These are phyloP conservation scores for Merops nubicus DNA, from an alignment of 2,113 vertebrate species.

Conservation along the genomic window DNA sequence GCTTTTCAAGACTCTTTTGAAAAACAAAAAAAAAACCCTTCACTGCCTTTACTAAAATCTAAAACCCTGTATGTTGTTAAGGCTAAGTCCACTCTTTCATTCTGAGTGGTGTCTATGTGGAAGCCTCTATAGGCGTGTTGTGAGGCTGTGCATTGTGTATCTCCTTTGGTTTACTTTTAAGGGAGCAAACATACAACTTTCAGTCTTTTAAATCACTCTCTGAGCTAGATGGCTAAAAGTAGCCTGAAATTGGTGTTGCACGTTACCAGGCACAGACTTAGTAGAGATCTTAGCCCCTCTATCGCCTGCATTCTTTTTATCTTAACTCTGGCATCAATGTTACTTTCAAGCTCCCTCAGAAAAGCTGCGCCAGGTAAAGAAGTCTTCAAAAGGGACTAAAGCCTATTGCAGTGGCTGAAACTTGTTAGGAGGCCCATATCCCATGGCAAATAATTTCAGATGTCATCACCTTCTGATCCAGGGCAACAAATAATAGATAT, in stretches of 20 bases:
- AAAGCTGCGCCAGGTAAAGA: neutral
- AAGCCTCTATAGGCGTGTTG: neutral
- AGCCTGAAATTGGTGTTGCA: neutral
- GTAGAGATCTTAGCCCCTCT: neutral
- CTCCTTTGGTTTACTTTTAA: neutral
- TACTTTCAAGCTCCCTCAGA: neutral
- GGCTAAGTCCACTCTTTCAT: neutral
- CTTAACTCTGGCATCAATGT: neutral
- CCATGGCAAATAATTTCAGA: neutral
- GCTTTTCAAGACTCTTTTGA: neutral
- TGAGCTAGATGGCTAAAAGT: neutral
- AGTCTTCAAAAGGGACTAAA: neutral
- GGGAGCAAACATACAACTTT: neutral
- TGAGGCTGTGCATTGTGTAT: neutral
- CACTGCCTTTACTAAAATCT: neutral
- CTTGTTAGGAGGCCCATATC: neutral
- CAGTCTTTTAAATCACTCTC: neutral
- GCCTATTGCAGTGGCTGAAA: neutral
- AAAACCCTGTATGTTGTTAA: neutral
- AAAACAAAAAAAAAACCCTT: neutral
- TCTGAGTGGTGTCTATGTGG: neutral
- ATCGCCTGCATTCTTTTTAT: neutral
- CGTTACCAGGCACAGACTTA: neutral
- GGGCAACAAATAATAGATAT: constrained; percentile 30
- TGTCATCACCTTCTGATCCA: constrained; percentile 8